Base-by-base conservation (phyloP, 1,140 invertebrate species). In the Caerostris darwini region DNA sequence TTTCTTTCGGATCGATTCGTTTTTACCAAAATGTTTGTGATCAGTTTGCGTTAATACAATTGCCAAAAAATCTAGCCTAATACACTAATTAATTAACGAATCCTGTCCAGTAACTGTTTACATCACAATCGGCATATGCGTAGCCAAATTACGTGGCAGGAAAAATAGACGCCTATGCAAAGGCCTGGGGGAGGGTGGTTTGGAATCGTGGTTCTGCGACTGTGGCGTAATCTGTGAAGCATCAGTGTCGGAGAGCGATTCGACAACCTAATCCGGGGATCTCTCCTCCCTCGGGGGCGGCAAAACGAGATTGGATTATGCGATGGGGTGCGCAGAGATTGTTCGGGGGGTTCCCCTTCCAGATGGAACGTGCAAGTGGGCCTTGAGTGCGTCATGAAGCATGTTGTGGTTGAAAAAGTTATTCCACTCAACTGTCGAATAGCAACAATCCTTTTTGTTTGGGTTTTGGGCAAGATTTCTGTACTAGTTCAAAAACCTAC, bases 291-390 rank as follows among this genome's bases (percentile, higher is more conserved):
- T 7, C 14, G 82, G 92, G 92, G 92, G 83, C 54, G 64, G 58
- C 82, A 87, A 93, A 93, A 93, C 92, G 92, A 93, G 92, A 93
- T 93, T 93, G 92, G 92, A 93, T 93, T 93, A 93, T 93, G 82
- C 82, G 83, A 93, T 71, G 17, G 92, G 53, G 92, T 50, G 19
- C 7, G 90, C 14, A 57, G n/a, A 90, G 88, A 92, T 83, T 67
- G 81, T 92, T 64, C 4, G 81, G n/a, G 34, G 57, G 19, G 6
- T 19, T 8, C 7, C 57, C 71, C 57, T 34, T 57, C 34, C 56
- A 7, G 3, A 56, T 58, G 57, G 53, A 58, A 58, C 83, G 57
- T 85, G 83, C 56, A 34, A n/a, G 83, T 17, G 83, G 57, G 83
- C 34, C 5, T 77, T 17, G 90, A 82, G 69, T 91, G 90, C 90